Evolutionary conservation across 2,888 invertebrate species (phyloP).

Genomic region (Dendrolimus pini): DNA sequence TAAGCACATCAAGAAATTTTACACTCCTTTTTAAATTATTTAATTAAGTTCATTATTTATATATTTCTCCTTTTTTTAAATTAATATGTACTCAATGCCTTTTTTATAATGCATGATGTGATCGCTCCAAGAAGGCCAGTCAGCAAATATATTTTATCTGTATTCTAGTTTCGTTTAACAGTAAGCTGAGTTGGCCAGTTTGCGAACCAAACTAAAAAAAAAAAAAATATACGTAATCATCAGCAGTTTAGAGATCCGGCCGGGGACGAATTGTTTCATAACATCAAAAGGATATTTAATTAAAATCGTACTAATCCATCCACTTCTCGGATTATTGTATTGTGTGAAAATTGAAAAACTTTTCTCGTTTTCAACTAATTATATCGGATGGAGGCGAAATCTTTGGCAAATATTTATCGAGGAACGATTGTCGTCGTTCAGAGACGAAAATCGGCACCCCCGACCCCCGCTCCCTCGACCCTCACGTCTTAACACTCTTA

Average conservation of each 20-base stretch:
- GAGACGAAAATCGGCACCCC: neutral
- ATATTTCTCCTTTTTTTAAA: too few species aligned
- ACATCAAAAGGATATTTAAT: slow-evolving; percentile 43
- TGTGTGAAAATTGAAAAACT: slow-evolving; percentile 68
- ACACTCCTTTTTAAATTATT: too few species aligned
- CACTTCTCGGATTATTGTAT: slow-evolving; percentile 38
- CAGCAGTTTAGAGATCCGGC: neutral
- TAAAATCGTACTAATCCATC: slow-evolving; percentile 49
- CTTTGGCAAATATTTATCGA: slow-evolving; percentile 64
- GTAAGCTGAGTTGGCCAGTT: too few species aligned
- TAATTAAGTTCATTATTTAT: too few species aligned
- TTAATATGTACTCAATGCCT: too few species aligned
- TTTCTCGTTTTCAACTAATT: slow-evolving; percentile 65
- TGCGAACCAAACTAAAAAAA: too few species aligned
- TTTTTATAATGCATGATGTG: too few species aligned
- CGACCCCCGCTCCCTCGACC: neutral
- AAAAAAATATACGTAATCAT: neutral
- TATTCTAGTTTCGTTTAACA: too few species aligned
- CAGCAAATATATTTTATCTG: too few species aligned
- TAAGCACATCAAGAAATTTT: too few species aligned
- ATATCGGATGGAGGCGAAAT: slow-evolving; percentile 50
- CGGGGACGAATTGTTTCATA: slow-evolving; percentile 19
- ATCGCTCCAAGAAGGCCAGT: too few species aligned
- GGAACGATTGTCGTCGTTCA: slow-evolving; percentile 24
- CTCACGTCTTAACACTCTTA: slow-evolving; percentile 6